phyloP scores from a whole-genome alignment of 2,797 vertebrate genomes.

The Spondyliosoma cantharus region DNA sequence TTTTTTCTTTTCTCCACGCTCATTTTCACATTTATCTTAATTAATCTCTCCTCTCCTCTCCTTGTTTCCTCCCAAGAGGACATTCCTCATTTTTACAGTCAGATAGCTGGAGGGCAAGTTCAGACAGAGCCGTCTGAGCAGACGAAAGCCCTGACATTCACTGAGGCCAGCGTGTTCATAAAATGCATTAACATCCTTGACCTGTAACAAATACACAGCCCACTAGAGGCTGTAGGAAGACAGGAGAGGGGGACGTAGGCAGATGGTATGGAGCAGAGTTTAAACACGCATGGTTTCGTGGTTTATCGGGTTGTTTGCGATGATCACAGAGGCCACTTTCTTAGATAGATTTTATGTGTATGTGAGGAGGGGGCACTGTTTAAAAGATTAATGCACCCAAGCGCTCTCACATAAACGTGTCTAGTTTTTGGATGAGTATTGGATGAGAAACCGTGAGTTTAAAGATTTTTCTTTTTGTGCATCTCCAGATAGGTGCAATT shows the following conservation, averaged over 20 bases:
- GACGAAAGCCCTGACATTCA: slow-evolving; percentile 43
- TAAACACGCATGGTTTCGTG: slow-evolving; percentile 4
- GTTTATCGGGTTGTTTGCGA: slow-evolving; percentile 42
- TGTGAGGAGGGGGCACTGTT: slow-evolving; percentile 24
- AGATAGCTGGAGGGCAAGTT: slow-evolving; percentile 63
- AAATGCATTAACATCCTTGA: slow-evolving; percentile 56
- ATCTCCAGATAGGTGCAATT: no score
- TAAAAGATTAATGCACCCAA: slow-evolving; percentile 37
- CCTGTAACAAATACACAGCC: slow-evolving; percentile 45
- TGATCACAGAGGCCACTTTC: slow-evolving; percentile 29
- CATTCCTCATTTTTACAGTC: slow-evolving; percentile 60
- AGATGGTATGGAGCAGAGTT: slow-evolving; percentile 2
- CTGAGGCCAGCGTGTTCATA: slow-evolving; percentile 32
- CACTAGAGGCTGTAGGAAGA: slow-evolving; percentile 24
- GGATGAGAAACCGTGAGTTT: slow-evolving; percentile 8
- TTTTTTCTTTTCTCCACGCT: background rate
- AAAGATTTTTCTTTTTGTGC: slow-evolving; percentile 8
- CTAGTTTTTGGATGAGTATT: background rate
- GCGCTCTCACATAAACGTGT: slow-evolving; percentile 12
- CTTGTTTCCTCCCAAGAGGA: slow-evolving; percentile 26
- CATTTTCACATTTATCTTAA: slow-evolving; percentile 52
- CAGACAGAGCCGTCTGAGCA: slow-evolving; percentile 54
- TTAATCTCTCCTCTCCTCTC: slow-evolving; percentile 50
- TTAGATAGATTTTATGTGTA: slow-evolving; percentile 2
- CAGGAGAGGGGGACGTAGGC: background rate